These are phyloP conservation scores for Neria commutata DNA, from an alignment of 2,888 invertebrate species.

Conservation along the genomic window DNA sequence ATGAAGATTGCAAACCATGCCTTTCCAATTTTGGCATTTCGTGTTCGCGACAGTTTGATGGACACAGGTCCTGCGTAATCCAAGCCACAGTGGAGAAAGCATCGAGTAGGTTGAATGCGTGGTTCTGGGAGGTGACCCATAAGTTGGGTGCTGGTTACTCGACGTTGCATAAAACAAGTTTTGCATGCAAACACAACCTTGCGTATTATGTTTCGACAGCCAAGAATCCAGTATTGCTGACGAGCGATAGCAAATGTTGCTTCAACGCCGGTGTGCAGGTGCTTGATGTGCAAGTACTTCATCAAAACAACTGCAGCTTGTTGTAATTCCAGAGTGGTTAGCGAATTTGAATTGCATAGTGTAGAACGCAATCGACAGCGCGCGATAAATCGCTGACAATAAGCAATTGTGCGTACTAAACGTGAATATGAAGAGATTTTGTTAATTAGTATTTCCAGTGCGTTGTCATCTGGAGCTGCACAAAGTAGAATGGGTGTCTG, in stretches of 20 bases:
- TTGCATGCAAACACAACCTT: slow-evolving; percentile 17
- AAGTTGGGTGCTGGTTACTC: slow-evolving; percentile 11
- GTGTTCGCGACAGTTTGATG: slow-evolving; percentile 14
- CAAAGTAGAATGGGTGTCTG: not conserved
- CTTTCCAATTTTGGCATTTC: slow-evolving; percentile 11
- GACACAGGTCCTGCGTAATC: slow-evolving; percentile 23
- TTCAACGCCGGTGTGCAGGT: slow-evolving; percentile 20
- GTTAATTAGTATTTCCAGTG: not conserved
- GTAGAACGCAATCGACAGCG: no score
- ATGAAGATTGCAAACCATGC: slow-evolving; percentile 16
- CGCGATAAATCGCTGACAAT: slow-evolving; percentile 9
- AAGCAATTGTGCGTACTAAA: not conserved
- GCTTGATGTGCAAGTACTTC: slow-evolving; percentile 5
- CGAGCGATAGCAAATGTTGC: slow-evolving; percentile 13
- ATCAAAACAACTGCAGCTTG: slow-evolving; percentile 16
- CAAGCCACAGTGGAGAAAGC: slow-evolving; percentile 17
- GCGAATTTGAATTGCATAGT: no score
- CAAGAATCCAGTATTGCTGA: slow-evolving; percentile 25
- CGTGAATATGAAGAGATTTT: slow-evolving; percentile 15
- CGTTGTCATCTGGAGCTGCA: not conserved
- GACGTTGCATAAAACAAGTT: slow-evolving; percentile 24
- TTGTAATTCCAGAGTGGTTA: no score
- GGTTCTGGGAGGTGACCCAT: slow-evolving; percentile 22
- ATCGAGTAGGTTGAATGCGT: slow-evolving; percentile 5
- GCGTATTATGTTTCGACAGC: slow-evolving; percentile 19